Evolutionary conservation across 2,888 invertebrate species (phyloP).

Genomic region (Ethmia dodecea): DNA sequence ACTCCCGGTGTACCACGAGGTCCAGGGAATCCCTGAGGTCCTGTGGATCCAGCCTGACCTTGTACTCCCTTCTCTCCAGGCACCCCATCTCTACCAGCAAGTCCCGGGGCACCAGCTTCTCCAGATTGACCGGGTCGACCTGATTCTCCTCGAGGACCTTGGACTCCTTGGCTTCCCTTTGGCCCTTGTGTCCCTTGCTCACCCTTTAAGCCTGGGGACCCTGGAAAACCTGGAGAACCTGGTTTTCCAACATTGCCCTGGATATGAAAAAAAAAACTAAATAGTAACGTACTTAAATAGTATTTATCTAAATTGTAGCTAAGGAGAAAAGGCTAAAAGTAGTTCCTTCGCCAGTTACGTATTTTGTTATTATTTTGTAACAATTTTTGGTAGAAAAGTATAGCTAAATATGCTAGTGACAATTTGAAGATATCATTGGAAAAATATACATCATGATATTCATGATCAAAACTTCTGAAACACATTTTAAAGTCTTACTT

Average conservation of each 20-base stretch:
- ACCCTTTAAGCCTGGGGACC: slow-evolving; percentile 88
- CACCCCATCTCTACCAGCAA: slow-evolving; percentile 88
- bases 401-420: no score
- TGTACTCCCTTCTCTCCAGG: slow-evolving; percentile 88
- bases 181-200: slow-evolving; percentile 86
- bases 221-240: slow-evolving; percentile 91
- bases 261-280: slow-evolving; percentile 7
- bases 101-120: slow-evolving; percentile 85
- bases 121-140: slow-evolving; percentile 88
- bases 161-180: slow-evolving; percentile 88
- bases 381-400: no score
- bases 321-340: no score
- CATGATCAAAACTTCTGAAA: no score
- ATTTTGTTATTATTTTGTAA: no score
- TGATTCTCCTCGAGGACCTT: slow-evolving; percentile 88
- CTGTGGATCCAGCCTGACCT: slow-evolving; percentile 84
- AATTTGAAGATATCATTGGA: no score
- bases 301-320: no score
- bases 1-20: slow-evolving; percentile 86
- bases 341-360: no score
- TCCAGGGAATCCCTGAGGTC: slow-evolving; percentile 90
- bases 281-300: background rate
- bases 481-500: no score
- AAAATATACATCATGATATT: no score
- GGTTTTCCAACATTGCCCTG: slow-evolving; percentile 89